Base-by-base conservation (phyloP, 1,140 invertebrate species). In the Bicyclus anynana region DNA sequence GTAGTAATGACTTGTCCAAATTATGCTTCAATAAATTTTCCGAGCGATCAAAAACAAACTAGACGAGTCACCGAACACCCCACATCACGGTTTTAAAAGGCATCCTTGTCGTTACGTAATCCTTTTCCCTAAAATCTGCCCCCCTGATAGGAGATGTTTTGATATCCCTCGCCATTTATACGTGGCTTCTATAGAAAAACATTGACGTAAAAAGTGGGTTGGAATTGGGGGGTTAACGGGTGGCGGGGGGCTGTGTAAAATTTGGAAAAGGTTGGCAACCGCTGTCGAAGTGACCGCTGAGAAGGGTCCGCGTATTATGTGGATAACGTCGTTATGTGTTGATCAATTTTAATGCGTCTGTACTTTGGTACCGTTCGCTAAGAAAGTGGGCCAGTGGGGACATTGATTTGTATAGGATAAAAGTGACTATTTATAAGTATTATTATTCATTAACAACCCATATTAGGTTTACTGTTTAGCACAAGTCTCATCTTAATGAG, bases 241-340 rank as follows among this genome's bases (percentile, higher is more conserved):
- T 7, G 3, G 29, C 9, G 10, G 63, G 72, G 73, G 68, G 65
- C 63, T 52, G 46, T 27, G 29, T 33, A 33, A 68, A 66, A 74
- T 74, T 74, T 56, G 74, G 75, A 70, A 73, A 73, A 82, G 76
- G 79, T 78, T 75, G 71, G 68, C 62, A 74, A 77, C 78, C 81
- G 78, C 79, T 85, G 84, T 87, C 82, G 81, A 85, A 84, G 79
- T 84, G 85, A 87, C 84, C 84, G 80, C 81, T 87, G 84, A 88
- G 85, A 65, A 82, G 85, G 85, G 85, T 88, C 68, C 62, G 78
- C 65, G 78, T 67, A 83, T 85, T 85, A 85, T 87, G 78, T 81
- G 80, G 77, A 79, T 87, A 84, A 84, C 78, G 80, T 80, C 78
- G 81, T 87, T 87, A 87, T 87, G 77, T 87, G 84, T 84, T 88